phyloP scores from a whole-genome alignment of 2,797 vertebrate species.

The Tadarida brasiliensis region DNA sequence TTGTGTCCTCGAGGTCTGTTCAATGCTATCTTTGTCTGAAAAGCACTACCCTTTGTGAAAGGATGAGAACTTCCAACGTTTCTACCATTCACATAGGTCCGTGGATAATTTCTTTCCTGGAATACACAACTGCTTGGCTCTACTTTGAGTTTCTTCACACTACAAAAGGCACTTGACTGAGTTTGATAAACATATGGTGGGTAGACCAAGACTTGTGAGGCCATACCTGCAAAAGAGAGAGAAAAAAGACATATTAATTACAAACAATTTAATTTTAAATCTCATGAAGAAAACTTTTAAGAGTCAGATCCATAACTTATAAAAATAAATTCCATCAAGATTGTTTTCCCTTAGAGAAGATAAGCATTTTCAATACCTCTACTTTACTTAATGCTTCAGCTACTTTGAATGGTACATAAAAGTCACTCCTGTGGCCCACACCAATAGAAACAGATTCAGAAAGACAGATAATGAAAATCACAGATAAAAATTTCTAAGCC shows the following conservation, averaged over 20 bases:
- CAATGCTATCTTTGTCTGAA: slow-evolving; percentile 93
- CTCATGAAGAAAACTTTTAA: slow-evolving; percentile 46
- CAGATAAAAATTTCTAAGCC: slow-evolving; percentile 21
- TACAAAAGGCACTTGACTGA: slow-evolving; percentile 99
- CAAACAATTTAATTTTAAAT: slow-evolving; percentile 37
- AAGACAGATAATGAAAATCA: background rate
- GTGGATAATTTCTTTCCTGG: slow-evolving; percentile 96
- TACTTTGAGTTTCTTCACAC: slow-evolving; percentile 99
- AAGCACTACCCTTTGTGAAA: slow-evolving; percentile 92
- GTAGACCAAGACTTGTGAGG: slow-evolving; percentile 99
- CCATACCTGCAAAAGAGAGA: slow-evolving; percentile 93
- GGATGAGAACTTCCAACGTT: slow-evolving; percentile 94
- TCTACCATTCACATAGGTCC: slow-evolving; percentile 97
- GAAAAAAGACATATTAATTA: slow-evolving; percentile 55
- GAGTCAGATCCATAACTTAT: background rate
- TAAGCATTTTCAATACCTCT: slow-evolving; percentile 17
- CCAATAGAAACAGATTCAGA: background rate
- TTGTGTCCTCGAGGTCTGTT: slow-evolving; percentile 92
- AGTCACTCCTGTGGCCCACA: slow-evolving; percentile 1
- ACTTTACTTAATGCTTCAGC: background rate
- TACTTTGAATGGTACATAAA: background rate
- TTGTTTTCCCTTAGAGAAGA: background rate
- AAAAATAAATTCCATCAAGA: slow-evolving; percentile 44
- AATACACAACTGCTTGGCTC: slow-evolving; percentile 98
- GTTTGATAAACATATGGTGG: slow-evolving; percentile 99